Conservation (phyloP, 2,113 vertebrate genomes). For the Gallinago paraguaiae region DNA sequence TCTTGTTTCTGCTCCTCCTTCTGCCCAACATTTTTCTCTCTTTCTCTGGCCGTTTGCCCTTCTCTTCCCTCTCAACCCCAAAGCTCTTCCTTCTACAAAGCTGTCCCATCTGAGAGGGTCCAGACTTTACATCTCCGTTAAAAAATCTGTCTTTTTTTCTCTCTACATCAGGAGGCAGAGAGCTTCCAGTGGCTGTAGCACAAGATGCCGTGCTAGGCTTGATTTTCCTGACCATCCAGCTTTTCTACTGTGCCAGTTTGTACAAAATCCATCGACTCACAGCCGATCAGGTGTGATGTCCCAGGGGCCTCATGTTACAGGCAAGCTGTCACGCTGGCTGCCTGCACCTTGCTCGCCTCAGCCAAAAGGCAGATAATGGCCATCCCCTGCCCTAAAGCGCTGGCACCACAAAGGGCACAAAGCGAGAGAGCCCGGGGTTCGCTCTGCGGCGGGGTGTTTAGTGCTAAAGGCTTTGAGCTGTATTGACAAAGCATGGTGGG, state of each 20-base stretch:
- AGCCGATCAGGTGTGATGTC: background rate
- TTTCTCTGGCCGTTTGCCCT: background rate
- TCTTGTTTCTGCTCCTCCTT: background rate
- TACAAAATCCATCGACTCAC: background rate
- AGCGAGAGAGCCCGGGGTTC: background rate
- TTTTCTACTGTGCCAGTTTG: background rate
- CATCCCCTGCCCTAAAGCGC: background rate
- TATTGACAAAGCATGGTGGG: background rate
- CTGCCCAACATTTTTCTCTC: background rate
- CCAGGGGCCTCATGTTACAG: background rate
- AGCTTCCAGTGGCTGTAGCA: background rate
- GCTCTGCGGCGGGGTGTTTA: background rate
- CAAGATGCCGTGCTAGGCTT: background rate
- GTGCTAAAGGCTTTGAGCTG: background rate
- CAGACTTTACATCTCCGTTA: background rate
- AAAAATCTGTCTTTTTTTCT: background rate
- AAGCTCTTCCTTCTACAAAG: background rate
- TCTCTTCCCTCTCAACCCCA: background rate
- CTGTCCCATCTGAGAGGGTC: background rate
- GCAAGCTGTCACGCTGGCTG: background rate
- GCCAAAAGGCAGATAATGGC: background rate
- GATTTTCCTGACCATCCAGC: background rate
- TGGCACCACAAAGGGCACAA: background rate
- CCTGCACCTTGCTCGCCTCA: background rate
- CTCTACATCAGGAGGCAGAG: background rate